Evolutionary conservation across 2,888 invertebrate genomes (phyloP).

Genomic region (Eueremaeus valkanovi): DNA sequence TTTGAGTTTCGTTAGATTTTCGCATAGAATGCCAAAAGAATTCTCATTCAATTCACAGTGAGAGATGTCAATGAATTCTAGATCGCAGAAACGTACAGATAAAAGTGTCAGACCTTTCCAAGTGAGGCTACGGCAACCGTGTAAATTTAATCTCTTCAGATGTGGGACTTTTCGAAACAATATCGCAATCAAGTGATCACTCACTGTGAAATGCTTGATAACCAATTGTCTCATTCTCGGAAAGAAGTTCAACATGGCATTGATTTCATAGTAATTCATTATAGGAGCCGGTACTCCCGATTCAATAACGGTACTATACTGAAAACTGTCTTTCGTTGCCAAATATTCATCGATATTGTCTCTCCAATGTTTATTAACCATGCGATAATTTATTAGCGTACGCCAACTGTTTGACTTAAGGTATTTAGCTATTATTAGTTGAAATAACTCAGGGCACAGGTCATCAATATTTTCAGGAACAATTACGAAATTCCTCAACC

Average conservation of each 20-base stretch:
- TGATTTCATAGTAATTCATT: conserved; percentile 27
- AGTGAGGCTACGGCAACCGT: conserved; percentile 21
- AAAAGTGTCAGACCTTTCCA: conserved; percentile 26
- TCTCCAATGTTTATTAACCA: conserved; percentile 9
- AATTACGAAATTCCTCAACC: background rate
- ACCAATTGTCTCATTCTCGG: conserved; percentile 30
- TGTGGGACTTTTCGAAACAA: conserved; percentile 6
- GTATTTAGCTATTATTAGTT: conserved; percentile 17
- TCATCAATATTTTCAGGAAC: background rate
- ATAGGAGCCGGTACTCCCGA: background rate
- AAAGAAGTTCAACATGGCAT: conserved; percentile 17
- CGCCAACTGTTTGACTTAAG: conserved; percentile 27
- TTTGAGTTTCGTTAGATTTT: conserved; percentile 18
- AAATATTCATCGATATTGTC: conserved; percentile 13
- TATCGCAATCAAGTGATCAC: conserved; percentile 23
- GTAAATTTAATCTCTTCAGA: background rate
- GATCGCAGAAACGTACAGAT: background rate
- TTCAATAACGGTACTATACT: background rate
- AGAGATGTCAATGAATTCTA: conserved; percentile 13
- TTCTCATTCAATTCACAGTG: conserved; percentile 30
- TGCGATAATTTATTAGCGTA: background rate
- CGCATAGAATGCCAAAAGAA: conserved; percentile 12
- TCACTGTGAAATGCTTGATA: conserved; percentile 17
- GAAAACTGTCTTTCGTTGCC: conserved; percentile 11
- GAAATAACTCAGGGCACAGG: conserved; percentile 23